Percentiles rank a stretch among this genome's conserved stretches.
These are phyloP conservation scores for Anomalospiza imberbis DNA, from an alignment of 2,797 vertebrate genomes.

Conservation along the genomic window DNA sequence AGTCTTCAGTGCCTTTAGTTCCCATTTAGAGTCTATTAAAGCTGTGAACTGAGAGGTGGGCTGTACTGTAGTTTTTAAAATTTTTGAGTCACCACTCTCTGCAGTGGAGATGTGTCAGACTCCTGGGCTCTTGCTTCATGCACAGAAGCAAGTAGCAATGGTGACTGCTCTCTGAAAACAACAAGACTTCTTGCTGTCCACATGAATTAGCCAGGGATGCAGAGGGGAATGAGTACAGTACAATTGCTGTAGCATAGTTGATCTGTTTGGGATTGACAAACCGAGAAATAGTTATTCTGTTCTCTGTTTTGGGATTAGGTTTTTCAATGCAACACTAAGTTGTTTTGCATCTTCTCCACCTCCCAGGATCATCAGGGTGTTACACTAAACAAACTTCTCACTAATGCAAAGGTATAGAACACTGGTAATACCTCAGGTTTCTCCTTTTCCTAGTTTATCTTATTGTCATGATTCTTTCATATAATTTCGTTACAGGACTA, in stretches of 20 bases:
- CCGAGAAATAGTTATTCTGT: neutral
- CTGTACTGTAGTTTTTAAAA: conserved; percentile 47
- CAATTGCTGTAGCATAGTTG: neutral
- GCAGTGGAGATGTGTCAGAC: conserved; percentile 42
- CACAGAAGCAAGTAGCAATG: neutral
- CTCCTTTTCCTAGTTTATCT: neutral
- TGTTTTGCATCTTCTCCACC: neutral
- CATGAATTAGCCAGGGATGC: neutral
- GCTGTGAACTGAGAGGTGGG: conserved; percentile 25
- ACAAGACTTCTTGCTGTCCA: neutral
- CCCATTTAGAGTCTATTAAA: neutral
- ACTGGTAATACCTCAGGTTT: neutral
- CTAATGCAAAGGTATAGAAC: neutral
- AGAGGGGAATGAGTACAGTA: neutral
- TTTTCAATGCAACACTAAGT: neutral
- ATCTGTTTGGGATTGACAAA: neutral
- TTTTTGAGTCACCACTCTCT: conserved; percentile 19
- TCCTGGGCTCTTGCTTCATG: neutral
- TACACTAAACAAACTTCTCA: neutral
- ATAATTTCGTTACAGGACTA: neutral
- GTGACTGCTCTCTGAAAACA: neutral
- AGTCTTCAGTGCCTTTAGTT: neutral
- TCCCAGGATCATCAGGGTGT: neutral
- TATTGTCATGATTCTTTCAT: neutral
- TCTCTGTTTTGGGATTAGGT: neutral